Conservation (phyloP, 2,113 vertebrate genomes). For the Rhadina sibilatrix region DNA sequence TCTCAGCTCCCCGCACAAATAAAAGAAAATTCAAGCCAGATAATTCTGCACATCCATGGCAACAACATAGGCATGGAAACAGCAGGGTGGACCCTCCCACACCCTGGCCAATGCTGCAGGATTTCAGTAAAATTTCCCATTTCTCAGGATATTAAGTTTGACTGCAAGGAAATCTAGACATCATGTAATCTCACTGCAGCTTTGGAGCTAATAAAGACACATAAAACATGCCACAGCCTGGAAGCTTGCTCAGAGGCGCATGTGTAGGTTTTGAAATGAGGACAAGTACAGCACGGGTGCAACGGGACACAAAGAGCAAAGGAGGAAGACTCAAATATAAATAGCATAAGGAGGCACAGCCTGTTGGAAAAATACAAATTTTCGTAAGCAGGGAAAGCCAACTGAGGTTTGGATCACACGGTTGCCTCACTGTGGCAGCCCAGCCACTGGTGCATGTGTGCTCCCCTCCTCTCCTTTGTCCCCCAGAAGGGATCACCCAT, state of each 20-base stretch:
- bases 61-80: neutral
- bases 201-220: conserved; percentile 57
- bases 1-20: fast-evolving
- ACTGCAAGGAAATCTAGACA: conserved; percentile 69
- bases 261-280: neutral
- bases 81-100: neutral
- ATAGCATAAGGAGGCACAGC: neutral
- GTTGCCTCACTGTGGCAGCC: neutral
- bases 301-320: neutral
- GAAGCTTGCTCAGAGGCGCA: neutral
- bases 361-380: neutral
- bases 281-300: neutral
- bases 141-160: conserved; percentile 72
- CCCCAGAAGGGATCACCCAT: fast-evolving
- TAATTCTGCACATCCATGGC: neutral
- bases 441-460: fast-evolving
- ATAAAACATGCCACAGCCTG: conserved; percentile 33
- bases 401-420: neutral
- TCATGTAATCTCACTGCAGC: conserved; percentile 63
- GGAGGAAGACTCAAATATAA: neutral
- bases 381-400: neutral
- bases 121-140: conserved; percentile 60
- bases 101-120: neutral
- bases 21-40: neutral
- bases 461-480: neutral